phyloP scores from a whole-genome alignment of 2,888 invertebrate species.

The Drosophila silvestris region DNA sequence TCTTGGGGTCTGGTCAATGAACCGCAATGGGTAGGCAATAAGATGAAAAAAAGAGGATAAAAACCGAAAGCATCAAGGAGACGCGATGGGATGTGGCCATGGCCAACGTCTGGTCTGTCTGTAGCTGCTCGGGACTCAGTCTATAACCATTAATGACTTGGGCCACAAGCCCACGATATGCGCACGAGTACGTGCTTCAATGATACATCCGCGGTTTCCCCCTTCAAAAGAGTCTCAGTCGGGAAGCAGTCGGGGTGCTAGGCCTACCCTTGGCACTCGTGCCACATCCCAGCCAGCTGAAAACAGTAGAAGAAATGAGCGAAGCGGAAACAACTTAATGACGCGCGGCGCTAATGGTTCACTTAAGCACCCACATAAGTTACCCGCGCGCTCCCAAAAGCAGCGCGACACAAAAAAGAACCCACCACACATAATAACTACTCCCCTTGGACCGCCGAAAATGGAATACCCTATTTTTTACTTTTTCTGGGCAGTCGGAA shows the following conservation, averaged over 20 bases:
- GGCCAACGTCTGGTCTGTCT: slow-evolving; percentile 14
- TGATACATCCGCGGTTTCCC: slow-evolving; percentile 36
- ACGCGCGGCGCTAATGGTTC: slow-evolving; percentile 82
- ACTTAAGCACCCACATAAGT: slow-evolving; percentile 82
- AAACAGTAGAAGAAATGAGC: slow-evolving; percentile 75
- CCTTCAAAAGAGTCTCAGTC: not conserved
- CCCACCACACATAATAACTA: not conserved
- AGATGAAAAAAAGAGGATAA: slow-evolving; percentile 13
- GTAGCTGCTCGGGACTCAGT: slow-evolving; percentile 33
- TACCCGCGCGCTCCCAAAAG: slow-evolving; percentile 56
- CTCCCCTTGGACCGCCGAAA: not conserved
- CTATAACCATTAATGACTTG: slow-evolving; percentile 79
- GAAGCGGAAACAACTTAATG: slow-evolving; percentile 82
- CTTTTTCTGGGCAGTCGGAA: not conserved
- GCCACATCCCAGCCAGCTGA: slow-evolving; percentile 10
- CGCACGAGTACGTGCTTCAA: slow-evolving; percentile 59
- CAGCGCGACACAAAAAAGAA: slow-evolving; percentile 35
- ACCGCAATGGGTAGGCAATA: slow-evolving; percentile 47
- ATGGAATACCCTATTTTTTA: slow-evolving; percentile 16
- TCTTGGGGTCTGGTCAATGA: slow-evolving; percentile 65
- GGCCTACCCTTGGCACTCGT: slow-evolving; percentile 23
- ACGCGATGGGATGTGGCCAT: slow-evolving; percentile 5
- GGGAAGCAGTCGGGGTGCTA: slow-evolving; percentile 13
- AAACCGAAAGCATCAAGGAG: slow-evolving; percentile 11
- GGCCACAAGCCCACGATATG: slow-evolving; percentile 63